Conservation (phyloP, 2,888 invertebrate genomes). For the Gymnoscelis rufifasciata region DNA sequence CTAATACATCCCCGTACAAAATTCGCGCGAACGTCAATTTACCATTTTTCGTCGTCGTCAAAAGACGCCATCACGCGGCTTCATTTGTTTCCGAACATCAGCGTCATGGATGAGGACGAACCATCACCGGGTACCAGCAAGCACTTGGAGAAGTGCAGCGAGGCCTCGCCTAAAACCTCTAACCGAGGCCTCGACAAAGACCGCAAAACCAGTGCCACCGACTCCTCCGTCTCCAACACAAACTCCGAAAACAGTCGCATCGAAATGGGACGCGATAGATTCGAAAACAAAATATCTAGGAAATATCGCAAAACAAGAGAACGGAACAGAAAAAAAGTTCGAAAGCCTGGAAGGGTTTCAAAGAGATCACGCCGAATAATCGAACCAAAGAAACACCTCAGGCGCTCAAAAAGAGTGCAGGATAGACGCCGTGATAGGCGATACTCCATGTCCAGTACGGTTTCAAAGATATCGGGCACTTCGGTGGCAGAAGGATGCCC, state of each 20-base stretch:
- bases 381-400: constrained; percentile 20
- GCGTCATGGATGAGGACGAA: constrained; percentile 48
- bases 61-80: background rate
- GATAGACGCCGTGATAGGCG: constrained; percentile 15
- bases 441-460: constrained; percentile 42
- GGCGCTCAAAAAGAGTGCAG: constrained; percentile 29
- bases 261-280: constrained; percentile 30
- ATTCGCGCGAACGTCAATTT: too few relatives aligned
- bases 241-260: constrained; percentile 36
- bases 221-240: constrained; percentile 31
- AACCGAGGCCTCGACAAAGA: constrained; percentile 28
- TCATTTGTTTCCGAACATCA: background rate
- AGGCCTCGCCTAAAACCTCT: constrained; percentile 12
- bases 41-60: too few relatives aligned
- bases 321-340: constrained; percentile 28
- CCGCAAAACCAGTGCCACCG: constrained; percentile 33
- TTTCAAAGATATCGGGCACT: constrained; percentile 35
- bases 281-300: constrained; percentile 25
- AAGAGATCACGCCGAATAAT: constrained; percentile 34
- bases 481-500: constrained; percentile 33
- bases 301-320: constrained; percentile 26
- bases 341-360: constrained; percentile 35
- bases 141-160: constrained; percentile 32
- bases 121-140: constrained; percentile 42
- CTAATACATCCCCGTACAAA: too few relatives aligned